Conservation (phyloP, 2,113 vertebrate species). For the Cnemophilus loriae region DNA sequence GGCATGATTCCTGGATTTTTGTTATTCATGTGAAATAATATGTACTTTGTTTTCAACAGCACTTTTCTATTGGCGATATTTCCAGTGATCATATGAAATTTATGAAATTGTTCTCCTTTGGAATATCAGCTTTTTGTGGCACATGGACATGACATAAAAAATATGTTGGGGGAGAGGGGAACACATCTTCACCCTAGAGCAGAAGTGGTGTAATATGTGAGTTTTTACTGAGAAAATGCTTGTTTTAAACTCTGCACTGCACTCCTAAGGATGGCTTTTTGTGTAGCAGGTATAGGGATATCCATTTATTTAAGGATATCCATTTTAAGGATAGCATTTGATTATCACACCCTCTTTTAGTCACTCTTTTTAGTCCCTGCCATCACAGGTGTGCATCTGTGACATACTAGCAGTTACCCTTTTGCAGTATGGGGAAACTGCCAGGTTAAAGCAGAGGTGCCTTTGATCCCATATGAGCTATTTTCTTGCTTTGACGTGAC, state of each 20-base stretch:
- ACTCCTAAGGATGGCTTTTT: neutral
- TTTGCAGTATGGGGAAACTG: neutral
- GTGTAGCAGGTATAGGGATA: neutral
- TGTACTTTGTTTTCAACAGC: neutral
- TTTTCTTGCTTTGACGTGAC: constrained; percentile 40
- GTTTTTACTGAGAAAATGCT: neutral
- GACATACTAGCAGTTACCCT: neutral
- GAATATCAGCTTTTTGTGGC: neutral
- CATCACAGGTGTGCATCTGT: constrained; percentile 34
- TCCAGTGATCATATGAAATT: neutral
- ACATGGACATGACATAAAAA: neutral
- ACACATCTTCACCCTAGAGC: neutral
- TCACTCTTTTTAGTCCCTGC: neutral
- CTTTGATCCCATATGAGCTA: constrained; percentile 40
- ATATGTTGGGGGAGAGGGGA: neutral
- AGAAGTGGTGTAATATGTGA: neutral
- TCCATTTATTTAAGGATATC: neutral
- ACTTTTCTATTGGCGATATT: neutral
- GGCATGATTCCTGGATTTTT: neutral
- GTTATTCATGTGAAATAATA: neutral
- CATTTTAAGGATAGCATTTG: neutral
- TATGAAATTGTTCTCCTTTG: neutral
- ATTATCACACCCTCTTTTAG: neutral
- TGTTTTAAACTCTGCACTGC: neutral
- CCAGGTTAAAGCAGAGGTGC: constrained; percentile 51